Evolutionary conservation across 1,140 invertebrate species (phyloP).

Genomic region (Trichogramma pretiosum): DNA sequence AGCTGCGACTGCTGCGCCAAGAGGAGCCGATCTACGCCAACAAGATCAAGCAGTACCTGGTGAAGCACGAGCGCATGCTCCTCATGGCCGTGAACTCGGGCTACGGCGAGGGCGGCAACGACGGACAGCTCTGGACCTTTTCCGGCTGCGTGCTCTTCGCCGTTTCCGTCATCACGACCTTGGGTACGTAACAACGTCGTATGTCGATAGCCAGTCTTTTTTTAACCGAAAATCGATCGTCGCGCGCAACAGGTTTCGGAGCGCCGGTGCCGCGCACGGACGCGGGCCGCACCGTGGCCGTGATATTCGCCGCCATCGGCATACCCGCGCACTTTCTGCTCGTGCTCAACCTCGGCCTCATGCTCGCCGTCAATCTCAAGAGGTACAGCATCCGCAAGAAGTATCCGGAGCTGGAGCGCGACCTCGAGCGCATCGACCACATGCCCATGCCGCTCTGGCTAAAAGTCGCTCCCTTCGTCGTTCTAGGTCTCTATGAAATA

Average conservation of each 20-base stretch:
- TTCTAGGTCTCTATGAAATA: slow-evolving; percentile 24
- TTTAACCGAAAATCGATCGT: too few relatives aligned
- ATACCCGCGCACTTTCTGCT: slow-evolving; percentile 55
- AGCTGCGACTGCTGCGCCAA: slow-evolving; percentile 42
- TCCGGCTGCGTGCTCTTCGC: slow-evolving; percentile 54
- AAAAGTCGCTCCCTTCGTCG: slow-evolving; percentile 32
- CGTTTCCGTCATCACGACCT: slow-evolving; percentile 52
- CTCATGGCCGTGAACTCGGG: slow-evolving; percentile 47
- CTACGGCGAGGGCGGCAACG: slow-evolving; percentile 46
- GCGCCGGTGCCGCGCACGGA: slow-evolving; percentile 53
- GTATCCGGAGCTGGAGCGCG: slow-evolving; percentile 18
- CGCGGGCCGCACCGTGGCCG: slow-evolving; percentile 48
- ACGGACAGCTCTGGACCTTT: slow-evolving; percentile 52
- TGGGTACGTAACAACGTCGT: slow-evolving; percentile 48
- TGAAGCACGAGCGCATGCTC: slow-evolving; percentile 46
- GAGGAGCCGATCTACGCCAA: slow-evolving; percentile 44
- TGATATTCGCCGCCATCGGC: slow-evolving; percentile 51
- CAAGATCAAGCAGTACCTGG: slow-evolving; percentile 47
- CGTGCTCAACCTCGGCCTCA: slow-evolving; percentile 53
- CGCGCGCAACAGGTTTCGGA: slow-evolving; percentile 56
- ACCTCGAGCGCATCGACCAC: slow-evolving; percentile 24
- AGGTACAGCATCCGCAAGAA: slow-evolving; percentile 32
- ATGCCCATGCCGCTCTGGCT: slow-evolving; percentile 34
- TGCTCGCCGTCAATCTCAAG: slow-evolving; percentile 48
- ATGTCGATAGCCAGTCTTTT: neutral